Base-by-base conservation (phyloP, 1,140 invertebrate species). In the Heliothis virescens region DNA sequence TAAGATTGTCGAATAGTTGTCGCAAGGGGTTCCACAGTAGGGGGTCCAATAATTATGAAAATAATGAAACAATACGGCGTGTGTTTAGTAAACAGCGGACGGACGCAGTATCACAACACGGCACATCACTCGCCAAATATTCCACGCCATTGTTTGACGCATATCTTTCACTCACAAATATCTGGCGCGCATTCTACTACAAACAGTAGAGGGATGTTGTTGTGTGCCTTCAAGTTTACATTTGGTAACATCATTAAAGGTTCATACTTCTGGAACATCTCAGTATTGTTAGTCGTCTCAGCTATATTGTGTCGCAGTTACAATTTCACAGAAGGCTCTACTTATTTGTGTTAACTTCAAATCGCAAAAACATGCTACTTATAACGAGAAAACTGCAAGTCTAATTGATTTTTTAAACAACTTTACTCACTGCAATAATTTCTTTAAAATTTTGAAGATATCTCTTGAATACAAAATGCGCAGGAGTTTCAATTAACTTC, bases 1-100 rank as follows among this genome's bases (percentile, higher is more conserved):
- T 41, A 29, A 34, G 11, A 16, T 65, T 1, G 9, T 47, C 41
- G n/a, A 18, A 41, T 47, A 0, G 18, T 18, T 41, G 29, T 26
- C 13, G 9, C 41, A 10, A n/a, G 1, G 34, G 12, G 34, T 76
- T 9, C 57, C 79, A 52, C 79, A 75, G 86, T 85, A 85, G 52
- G 67, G 78, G 79, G 34, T n/a, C 15, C 55, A 47, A 62, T 60
- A 34, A 41, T 65, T 63, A 52, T 76, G 74, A 63, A 81, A 65
- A 65, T 65, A 65, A 74, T 60, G 67, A 65, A 62, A 82, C 82
- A 83, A 83, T 78, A 63, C 59, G 79, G 11, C 65, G 57, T 10
- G 65, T 89, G 75, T 87, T 89, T 86, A 55, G 82, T 84, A 84
- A 87, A 89, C 82, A 86, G 50, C 0, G 15, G 79, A 79, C 85